These are phyloP conservation scores for Zelleria hepariella DNA, from an alignment of 2,888 invertebrate species.

Conservation along the genomic window DNA sequence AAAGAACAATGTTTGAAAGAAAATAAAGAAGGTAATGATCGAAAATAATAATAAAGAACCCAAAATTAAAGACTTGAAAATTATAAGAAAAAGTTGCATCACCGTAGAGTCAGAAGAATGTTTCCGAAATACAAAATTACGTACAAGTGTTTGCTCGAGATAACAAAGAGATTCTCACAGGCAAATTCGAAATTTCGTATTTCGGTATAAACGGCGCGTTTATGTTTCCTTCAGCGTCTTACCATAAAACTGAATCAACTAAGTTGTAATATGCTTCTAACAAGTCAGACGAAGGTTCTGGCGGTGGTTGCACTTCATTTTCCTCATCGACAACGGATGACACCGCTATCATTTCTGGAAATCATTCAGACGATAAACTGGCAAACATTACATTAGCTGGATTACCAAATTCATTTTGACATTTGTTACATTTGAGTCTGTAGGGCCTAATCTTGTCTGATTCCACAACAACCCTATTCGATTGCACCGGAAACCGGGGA, in stretches of 20 bases:
- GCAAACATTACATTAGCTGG: background rate
- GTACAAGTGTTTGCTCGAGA: too few species aligned
- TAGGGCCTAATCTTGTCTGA: too few species aligned
- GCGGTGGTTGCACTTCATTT: constrained; percentile 40
- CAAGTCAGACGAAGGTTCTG: constrained; percentile 44
- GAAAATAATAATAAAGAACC: background rate
- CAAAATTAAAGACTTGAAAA: background rate
- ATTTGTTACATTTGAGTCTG: too few species aligned
- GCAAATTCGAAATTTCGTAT: background rate
- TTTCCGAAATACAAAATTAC: background rate
- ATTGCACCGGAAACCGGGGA: too few species aligned
- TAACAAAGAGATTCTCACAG: too few species aligned
- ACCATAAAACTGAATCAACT: constrained; percentile 26
- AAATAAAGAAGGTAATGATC: background rate
- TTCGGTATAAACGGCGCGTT: background rate
- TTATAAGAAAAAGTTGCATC: background rate
- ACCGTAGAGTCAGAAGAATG: background rate
- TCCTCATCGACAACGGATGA: constrained; percentile 36
- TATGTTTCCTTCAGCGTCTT: background rate
- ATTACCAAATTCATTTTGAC: background rate
- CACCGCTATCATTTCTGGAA: constrained; percentile 59
- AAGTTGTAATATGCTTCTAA: constrained; percentile 51
- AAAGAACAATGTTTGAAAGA: background rate
- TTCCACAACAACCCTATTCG: too few species aligned
- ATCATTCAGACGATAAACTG: constrained; percentile 8